Percentiles rank a stretch among this genome's conserved stretches.
These are phyloP conservation scores for Cheilosia vernalis DNA, from an alignment of 2,888 invertebrate genomes.

Conservation along the genomic window DNA sequence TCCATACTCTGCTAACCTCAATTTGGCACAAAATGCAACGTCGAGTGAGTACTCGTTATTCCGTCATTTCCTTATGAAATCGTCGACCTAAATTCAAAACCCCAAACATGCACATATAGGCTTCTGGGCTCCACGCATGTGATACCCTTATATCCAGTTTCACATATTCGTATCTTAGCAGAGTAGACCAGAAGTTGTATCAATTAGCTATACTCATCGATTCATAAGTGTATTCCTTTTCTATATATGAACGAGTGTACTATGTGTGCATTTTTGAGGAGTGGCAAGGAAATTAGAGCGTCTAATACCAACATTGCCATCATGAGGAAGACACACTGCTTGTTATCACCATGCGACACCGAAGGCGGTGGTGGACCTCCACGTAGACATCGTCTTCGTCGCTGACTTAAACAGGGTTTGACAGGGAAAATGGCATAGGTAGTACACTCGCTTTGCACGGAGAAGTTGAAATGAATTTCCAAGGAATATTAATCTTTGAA, in stretches of 20 bases:
- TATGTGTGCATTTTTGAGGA: constrained; percentile 16
- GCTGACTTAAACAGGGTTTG: constrained; percentile 13
- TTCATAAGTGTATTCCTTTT: constrained; percentile 63
- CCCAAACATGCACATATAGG: constrained; percentile 43
- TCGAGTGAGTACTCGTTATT: constrained; percentile 23
- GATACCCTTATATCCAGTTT: neutral
- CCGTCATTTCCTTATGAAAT: constrained; percentile 32
- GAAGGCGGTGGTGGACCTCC: neutral
- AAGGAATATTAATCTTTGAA: constrained; percentile 73
- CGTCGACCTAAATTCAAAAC: constrained; percentile 44
- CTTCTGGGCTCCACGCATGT: constrained; percentile 27
- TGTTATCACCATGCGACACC: constrained; percentile 36
- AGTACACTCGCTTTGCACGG: constrained; percentile 13
- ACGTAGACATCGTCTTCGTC: constrained; percentile 11
- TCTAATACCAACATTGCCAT: constrained; percentile 22
- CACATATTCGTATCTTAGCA: constrained; percentile 24
- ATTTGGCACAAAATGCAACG: constrained; percentile 20
- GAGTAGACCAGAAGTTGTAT: constrained; percentile 58
- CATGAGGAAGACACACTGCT: constrained; percentile 57
- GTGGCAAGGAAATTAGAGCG: constrained; percentile 62
- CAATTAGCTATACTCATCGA: constrained; percentile 71
- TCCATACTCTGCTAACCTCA: constrained; percentile 41
- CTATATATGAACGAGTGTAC: constrained; percentile 29
- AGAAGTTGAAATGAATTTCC: constrained; percentile 66
- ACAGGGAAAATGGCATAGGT: constrained; percentile 4